These are phyloP conservation scores for Labrus mixtus DNA, from an alignment of 2,113 vertebrate species.

Conservation along the genomic window DNA sequence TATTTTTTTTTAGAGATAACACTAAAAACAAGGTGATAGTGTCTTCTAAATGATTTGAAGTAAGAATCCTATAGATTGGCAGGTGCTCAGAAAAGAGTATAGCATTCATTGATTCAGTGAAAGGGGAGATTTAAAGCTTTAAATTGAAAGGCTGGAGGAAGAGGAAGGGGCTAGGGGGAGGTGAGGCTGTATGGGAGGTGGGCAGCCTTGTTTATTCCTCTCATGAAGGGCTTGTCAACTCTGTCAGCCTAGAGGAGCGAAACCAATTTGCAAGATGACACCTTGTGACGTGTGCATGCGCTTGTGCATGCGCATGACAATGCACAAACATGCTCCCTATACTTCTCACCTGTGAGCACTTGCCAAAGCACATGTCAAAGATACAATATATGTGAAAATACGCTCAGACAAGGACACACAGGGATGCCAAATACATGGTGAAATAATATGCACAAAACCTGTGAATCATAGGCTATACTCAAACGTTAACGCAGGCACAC, in stretches of 20 bases:
- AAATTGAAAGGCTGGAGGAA: constrained; percentile 54
- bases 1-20: constrained; percentile 31
- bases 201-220: constrained; percentile 72
- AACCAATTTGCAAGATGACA: constrained; percentile 79
- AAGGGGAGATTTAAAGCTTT: constrained; percentile 59
- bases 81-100: constrained; percentile 24
- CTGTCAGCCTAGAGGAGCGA: constrained; percentile 74
- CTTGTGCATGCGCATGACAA: constrained; percentile 36
- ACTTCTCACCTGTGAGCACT: constrained; percentile 44
- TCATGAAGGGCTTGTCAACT: constrained; percentile 80
- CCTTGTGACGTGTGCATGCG: constrained; percentile 48
- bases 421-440: neutral
- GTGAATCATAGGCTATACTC: neutral
- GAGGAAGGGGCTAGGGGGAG: neutral
- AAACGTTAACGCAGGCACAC: neutral
- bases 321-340: constrained; percentile 1
- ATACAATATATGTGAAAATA: neutral
- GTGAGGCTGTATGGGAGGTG: neutral
- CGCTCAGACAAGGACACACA: neutral
- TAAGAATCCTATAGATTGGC: constrained; percentile 29
- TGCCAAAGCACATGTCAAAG: neutral
- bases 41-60: constrained; percentile 36
- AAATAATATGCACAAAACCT: neutral
- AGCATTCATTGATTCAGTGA: constrained; percentile 48
- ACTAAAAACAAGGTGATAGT: constrained; percentile 24